Percentiles rank a stretch among this genome's conserved stretches.
Conservation (phyloP, 2,888 invertebrate genomes). For the Clanis bilineata region DNA sequence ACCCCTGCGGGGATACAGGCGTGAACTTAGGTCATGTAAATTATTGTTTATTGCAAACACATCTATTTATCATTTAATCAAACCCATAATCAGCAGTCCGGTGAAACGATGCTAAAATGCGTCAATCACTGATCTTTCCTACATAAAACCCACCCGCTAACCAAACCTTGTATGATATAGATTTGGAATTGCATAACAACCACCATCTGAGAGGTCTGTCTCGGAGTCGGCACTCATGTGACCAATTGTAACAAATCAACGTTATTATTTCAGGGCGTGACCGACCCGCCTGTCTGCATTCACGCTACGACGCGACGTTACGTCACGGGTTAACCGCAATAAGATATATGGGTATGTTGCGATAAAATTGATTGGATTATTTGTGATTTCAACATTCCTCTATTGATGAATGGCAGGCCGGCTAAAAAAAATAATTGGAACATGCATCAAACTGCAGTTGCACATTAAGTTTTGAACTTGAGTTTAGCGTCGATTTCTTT, state of each 20-base stretch:
- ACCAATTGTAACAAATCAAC: conserved; percentile 4
- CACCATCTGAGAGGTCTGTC: neutral
- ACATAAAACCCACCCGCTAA: neutral
- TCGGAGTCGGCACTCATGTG: neutral
- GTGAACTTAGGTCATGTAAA: too few species aligned
- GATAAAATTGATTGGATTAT: too few species aligned
- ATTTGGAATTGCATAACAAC: neutral
- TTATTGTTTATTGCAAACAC: neutral
- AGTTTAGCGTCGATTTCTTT: too few species aligned
- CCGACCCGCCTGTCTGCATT: conserved; percentile 1
- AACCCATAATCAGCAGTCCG: neutral
- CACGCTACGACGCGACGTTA: neutral
- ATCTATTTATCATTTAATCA: neutral
- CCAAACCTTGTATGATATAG: neutral
- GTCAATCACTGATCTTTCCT: neutral
- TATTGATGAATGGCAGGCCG: too few species aligned
- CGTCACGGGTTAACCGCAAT: neutral
- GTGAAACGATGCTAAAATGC: neutral
- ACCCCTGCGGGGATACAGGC: too few species aligned
- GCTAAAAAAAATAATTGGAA: too few species aligned
- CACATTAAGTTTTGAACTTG: too few species aligned
- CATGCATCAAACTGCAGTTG: too few species aligned
- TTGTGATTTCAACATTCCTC: too few species aligned
- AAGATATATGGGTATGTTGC: neutral
- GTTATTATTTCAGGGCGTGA: conserved; percentile 2